These are phyloP conservation scores for Holacanthus passer DNA, from an alignment of 2,113 vertebrate species.

Conservation along the genomic window DNA sequence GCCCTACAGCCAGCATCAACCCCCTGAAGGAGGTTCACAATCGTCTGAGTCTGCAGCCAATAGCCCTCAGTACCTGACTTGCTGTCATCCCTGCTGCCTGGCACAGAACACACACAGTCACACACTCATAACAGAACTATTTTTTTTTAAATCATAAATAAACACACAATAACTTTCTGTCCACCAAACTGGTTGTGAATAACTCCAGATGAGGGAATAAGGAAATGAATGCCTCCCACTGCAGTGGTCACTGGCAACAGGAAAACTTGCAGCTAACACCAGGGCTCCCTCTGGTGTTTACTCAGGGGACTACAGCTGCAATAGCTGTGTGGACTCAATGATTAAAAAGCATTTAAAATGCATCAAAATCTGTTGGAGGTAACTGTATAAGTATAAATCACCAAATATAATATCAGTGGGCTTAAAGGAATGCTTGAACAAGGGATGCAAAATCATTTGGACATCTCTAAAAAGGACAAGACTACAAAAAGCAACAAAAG, in stretches of 20 bases:
- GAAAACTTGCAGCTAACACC: not conserved
- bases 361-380: not conserved
- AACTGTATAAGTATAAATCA: not conserved
- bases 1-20: constrained; percentile 73
- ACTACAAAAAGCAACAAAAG: not conserved
- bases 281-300: constrained; percentile 61
- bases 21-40: constrained; percentile 62
- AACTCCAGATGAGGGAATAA: constrained; percentile 6
- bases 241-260: constrained; percentile 11
- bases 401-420: not conserved
- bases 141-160: constrained; percentile 13
- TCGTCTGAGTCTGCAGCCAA: constrained; percentile 69
- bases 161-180: constrained; percentile 26
- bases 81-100: constrained; percentile 73
- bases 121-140: constrained; percentile 20
- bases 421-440: not conserved
- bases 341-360: not conserved
- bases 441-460: not conserved
- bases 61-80: constrained; percentile 71
- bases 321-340: not conserved
- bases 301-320: not conserved
- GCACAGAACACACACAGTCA: constrained; percentile 49
- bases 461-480: not conserved
- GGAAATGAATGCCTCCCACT: constrained; percentile 6
- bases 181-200: constrained; percentile 12